Percentiles rank a stretch among this genome's conserved stretches.
These are phyloP conservation scores for Stichopus horrens DNA, from an alignment of 53 echinoderm and acorn worm species.

Conservation along the genomic window DNA sequence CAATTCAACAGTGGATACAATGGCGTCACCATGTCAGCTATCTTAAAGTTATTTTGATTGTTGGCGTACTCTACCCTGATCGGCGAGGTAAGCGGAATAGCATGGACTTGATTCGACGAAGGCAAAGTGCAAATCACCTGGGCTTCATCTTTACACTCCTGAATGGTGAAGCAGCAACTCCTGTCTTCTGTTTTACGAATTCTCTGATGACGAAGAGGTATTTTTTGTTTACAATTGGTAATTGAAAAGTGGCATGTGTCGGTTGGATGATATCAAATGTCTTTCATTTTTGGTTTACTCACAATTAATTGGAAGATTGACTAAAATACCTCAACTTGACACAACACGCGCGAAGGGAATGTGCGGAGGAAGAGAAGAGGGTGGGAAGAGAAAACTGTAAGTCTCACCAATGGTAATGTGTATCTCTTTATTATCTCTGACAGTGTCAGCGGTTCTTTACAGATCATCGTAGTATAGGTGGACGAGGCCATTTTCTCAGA, in stretches of 20 bases:
- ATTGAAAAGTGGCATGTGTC: too few species aligned
- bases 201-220: neutral
- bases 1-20: constrained; percentile 25
- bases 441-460: neutral
- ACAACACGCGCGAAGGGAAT: too few species aligned
- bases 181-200: constrained; percentile 16
- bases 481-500: constrained; percentile 25
- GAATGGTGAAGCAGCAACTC: neutral
- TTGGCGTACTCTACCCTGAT: neutral
- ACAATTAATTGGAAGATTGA: too few species aligned
- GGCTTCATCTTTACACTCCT: constrained; percentile 9
- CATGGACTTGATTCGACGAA: neutral
- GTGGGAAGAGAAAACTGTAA: neutral
- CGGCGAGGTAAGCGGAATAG: constrained; percentile 17
- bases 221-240: too few species aligned
- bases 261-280: too few species aligned
- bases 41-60: neutral
- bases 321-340: too few species aligned
- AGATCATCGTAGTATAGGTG: constrained; percentile 20
- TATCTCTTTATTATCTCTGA: constrained; percentile 8
- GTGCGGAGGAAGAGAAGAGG: too few species aligned
- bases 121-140: constrained; percentile 17
- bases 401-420: constrained; percentile 3
- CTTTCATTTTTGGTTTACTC: too few species aligned
- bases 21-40: neutral